Evolutionary conservation across 2,888 invertebrate genomes (phyloP).

Genomic region (Phymatocera aterrima): DNA sequence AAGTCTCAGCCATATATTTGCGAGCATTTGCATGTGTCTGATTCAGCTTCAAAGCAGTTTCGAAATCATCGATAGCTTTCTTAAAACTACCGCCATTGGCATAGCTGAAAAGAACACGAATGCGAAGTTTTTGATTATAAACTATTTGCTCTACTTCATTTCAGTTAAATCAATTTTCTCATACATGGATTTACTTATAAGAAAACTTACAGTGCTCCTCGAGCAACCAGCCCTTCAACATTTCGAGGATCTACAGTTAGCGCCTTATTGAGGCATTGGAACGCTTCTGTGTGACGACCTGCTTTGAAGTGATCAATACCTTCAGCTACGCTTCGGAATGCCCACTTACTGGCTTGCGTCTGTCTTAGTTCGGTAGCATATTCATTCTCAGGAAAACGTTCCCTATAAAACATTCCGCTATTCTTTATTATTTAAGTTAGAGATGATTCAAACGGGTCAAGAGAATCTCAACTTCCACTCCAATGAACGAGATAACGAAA

Average conservation of each 20-base stretch:
- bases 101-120: conserved; percentile 75
- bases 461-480: neutral
- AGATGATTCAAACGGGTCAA: neutral
- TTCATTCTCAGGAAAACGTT: conserved; percentile 87
- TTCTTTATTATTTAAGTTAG: neutral
- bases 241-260: conserved; percentile 93
- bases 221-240: conserved; percentile 93
- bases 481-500: too few species aligned
- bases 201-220: conserved; percentile 86
- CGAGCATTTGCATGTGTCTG: conserved; percentile 94
- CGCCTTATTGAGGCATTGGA: conserved; percentile 95
- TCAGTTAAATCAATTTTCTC: neutral
- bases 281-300: conserved; percentile 94
- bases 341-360: conserved; percentile 95
- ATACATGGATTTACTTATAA: conserved; percentile 14
- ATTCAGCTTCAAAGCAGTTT: conserved; percentile 91
- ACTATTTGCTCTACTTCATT: neutral
- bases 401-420: conserved; percentile 74
- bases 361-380: conserved; percentile 91
- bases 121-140: neutral
- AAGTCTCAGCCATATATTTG: conserved; percentile 95
- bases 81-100: conserved; percentile 96
- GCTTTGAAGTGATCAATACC: conserved; percentile 97
- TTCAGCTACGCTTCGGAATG: conserved; percentile 93
- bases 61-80: conserved; percentile 96